Evolutionary conservation across 2,113 vertebrate species (phyloP), one percentile per base, ranked within the genome.

Genomic region (Poeciliopsis turrubarensis): DNA sequence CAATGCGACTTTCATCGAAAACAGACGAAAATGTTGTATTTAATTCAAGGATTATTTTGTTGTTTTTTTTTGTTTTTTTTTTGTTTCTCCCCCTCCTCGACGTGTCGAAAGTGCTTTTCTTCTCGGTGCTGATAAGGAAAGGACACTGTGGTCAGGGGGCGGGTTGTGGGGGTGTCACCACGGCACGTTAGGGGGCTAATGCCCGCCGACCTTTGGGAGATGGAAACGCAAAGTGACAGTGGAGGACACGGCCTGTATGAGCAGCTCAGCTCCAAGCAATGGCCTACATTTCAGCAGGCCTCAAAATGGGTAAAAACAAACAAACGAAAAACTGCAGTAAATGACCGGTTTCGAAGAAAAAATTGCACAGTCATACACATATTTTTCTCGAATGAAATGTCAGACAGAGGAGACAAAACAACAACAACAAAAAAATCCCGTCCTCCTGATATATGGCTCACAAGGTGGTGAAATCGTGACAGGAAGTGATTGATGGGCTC

Each of bases 181-280:
- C 71, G 73, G 77, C 75, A 86, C 87, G 89, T 81, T 57, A 63
- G 70, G 77, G 91, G 91, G 93, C 89, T 93, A 87, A 91, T 89
- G 82, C 87, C 86, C 86, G 79, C 80, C 94, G 94, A 94, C 94
- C 93, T 95, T 93, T 89, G 26, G 62, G 76, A 76, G 92, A 94
- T 85, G 88, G 65, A 87, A 95, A 94, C 83, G 57, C 73, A 60
- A 29, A 72, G 47, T 91, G 94, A 93, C 94, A 93, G 85, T 74
- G 54, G 70, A 34, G 84, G 72, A 70, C 65, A 29, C 80, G 31
- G 54, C 66, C 65, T 39, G 29, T 78, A 64, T 65, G 77, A 80
- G 44, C 62, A 74, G 29, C 69, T 60, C 15, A 27, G 29, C 44
- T 47, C 44, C 6, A 19, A 47, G 19, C 44, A 47, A 47, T 65